Evolutionary conservation across 2,888 invertebrate species (phyloP), one percentile per base, ranked within the genome.

Genomic region (Zaprionus lineosus): DNA sequence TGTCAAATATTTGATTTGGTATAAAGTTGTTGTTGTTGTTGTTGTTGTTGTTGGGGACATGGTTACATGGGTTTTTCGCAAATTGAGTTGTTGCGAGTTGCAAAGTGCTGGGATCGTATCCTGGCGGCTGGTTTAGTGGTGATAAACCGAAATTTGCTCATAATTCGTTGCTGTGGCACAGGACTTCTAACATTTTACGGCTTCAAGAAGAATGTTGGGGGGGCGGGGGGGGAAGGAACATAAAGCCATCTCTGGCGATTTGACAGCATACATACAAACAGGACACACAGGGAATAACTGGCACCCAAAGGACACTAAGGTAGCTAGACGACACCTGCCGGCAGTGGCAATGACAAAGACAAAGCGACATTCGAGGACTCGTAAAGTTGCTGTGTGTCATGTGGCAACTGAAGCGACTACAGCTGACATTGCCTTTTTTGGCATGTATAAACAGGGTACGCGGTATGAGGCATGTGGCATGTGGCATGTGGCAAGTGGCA

Each of bases 61-160:
- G n/a, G n/a, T n/a, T n/a, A n/a, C n/a, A n/a, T n/a, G n/a, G n/a
- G n/a, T n/a, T n/a, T n/a, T n/a, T n/a, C n/a, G n/a, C n/a, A n/a
- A n/a, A n/a, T n/a, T 40, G 34, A 37, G 31, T 29, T 41, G 15
- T 8, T 29, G 47, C 9, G 11, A 26, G 5, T 4, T 7, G 12
- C 18, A 37, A 18, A 37, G 34, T 9, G 15, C 33, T 8, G 8
- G 29, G 28, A 43, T 8, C 28, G 39, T 28, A 21, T 50, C 34
- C 65, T 77, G 74, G n/a, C 48, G 62, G 59, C 73, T 61, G 75
- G 41, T 77, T 84, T 77, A 74, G 67, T 79, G 70, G 52, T 65
- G 63, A 76, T 82, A 79, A 85, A 83, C 68, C 60, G 51, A 74
- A 83, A 85, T 83, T 81, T 63, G 65, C 78, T 68, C 81, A 85